Conservation (phyloP, 2,113 vertebrate species). For the Daboia siamensis region DNA sequence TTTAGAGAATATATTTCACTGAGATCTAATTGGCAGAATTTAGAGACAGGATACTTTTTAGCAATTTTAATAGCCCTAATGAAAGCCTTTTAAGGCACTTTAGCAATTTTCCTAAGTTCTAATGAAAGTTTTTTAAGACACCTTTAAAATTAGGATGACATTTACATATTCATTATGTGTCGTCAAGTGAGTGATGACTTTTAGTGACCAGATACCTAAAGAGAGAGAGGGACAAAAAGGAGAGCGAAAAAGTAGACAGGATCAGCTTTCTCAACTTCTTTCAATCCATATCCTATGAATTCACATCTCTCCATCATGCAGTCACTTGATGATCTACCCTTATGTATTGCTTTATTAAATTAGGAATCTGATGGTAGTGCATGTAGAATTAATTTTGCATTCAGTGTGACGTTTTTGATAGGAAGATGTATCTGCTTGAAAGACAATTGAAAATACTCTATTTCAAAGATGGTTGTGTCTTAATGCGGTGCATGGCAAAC, state of each 20-base stretch:
- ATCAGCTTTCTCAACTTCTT: slow-evolving; percentile 31
- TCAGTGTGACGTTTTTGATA: slow-evolving; percentile 19
- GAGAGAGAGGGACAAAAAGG: neutral
- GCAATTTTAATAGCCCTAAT: neutral
- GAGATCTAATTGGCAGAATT: neutral
- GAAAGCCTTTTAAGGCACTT: neutral
- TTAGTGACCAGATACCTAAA: neutral
- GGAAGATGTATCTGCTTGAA: slow-evolving; percentile 8
- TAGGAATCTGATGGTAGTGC: slow-evolving; percentile 4
- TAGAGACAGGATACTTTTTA: neutral
- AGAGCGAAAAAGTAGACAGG: neutral
- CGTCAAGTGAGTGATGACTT: neutral
- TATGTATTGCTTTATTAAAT: neutral
- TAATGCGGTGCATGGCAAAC: neutral
- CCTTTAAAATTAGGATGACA: neutral
- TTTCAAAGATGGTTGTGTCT: slow-evolving; percentile 13
- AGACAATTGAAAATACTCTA: neutral
- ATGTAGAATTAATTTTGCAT: slow-evolving; percentile 18
- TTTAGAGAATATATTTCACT: neutral
- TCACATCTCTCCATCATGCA: slow-evolving; percentile 7
- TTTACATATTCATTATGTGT: neutral
- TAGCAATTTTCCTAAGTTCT: neutral
- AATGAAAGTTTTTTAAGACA: neutral
- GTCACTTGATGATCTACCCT: slow-evolving; percentile 20
- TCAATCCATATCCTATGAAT: neutral